Base-by-base conservation (phyloP, 2,888 invertebrate species). In the Anthophora plumipes region DNA sequence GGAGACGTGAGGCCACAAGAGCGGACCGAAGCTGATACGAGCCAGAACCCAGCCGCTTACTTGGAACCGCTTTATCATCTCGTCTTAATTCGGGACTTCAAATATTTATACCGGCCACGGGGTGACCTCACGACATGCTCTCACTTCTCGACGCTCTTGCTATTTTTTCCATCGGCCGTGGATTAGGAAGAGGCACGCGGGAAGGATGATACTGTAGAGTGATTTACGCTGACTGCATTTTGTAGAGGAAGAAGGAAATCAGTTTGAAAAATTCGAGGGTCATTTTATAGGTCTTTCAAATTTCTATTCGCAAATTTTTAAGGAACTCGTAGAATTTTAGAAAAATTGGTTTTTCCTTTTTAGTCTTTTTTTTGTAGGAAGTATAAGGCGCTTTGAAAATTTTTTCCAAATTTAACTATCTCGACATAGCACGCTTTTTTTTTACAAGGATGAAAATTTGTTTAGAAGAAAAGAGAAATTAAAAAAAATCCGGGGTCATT, bases 31-130 rank as follows among this genome's bases (percentile, higher is more conserved):
- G 54, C 89, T 91, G 91, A 92, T 91, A 91, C 86, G 90, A 90
- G 90, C 91, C 91, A 92, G 91, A 92, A 89, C 88, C 86, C 84
- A 54, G 61, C 77, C 74, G 74, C 84, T 72, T 86, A 89, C 90
- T 90, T 87, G 90, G 91, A 91, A 89, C 70, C 89, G 90, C 90
- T 92, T 92, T 92, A 92, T 92, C 92, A 91, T 91, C 89, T 89
- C 87, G 89, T 90, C 89, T 92, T 92, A 91, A 92, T 92, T 92
- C 90, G 89, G 90, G 90, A 91, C 89, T 92, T 90, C 86, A 91
- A 92, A 92, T 91, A 91, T 92, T 92, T 92, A 92, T 92, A 92
- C 90, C 91, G 85, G 82, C 83, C 83, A 77, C 82, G 85, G 89
- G 90, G 91, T 91, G 91, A 92, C 91, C 91, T 91, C 90, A 90